Conservation (phyloP, 2,113 vertebrate species). For the Scomber colias region DNA sequence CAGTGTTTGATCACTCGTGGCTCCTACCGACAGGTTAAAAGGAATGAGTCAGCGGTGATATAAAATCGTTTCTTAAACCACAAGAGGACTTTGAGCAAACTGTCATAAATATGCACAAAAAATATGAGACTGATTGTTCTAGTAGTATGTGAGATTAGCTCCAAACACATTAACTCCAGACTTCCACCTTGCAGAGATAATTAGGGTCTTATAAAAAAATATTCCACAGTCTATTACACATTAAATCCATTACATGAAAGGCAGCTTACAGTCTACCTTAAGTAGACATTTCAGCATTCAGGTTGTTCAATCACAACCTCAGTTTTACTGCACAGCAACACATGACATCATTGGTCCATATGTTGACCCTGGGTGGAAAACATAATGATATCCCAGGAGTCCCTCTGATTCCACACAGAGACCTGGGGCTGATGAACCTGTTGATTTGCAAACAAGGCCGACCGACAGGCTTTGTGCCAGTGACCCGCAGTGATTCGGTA, state of each 20-base stretch:
- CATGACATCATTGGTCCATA: neutral
- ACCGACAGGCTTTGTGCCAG: conserved; percentile 9
- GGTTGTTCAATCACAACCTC: too few relatives aligned
- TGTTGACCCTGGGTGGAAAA: neutral
- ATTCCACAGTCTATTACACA: neutral
- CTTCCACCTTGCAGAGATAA: too few relatives aligned
- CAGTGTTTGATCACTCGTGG: too few relatives aligned
- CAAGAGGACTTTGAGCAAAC: too few relatives aligned
- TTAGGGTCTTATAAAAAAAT: neutral
- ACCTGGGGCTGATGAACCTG: conserved; percentile 3
- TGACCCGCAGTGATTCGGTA: conserved; percentile 1
- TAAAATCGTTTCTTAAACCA: too few relatives aligned
- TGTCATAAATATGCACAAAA: too few relatives aligned
- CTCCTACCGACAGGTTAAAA: too few relatives aligned
- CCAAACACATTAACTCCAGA: too few relatives aligned
- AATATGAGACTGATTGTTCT: too few relatives aligned
- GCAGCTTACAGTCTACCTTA: neutral
- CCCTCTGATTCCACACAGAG: conserved; percentile 11
- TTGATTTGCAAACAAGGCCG: conserved; percentile 55
- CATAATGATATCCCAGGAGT: conserved; percentile 50
- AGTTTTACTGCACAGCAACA: neutral
- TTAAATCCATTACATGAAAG: neutral
- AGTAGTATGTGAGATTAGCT: too few relatives aligned
- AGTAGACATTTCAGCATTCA: neutral
- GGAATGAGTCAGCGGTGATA: too few relatives aligned